Base-by-base conservation (phyloP, 2,888 invertebrate genomes). In the Heliconius hortense region DNA sequence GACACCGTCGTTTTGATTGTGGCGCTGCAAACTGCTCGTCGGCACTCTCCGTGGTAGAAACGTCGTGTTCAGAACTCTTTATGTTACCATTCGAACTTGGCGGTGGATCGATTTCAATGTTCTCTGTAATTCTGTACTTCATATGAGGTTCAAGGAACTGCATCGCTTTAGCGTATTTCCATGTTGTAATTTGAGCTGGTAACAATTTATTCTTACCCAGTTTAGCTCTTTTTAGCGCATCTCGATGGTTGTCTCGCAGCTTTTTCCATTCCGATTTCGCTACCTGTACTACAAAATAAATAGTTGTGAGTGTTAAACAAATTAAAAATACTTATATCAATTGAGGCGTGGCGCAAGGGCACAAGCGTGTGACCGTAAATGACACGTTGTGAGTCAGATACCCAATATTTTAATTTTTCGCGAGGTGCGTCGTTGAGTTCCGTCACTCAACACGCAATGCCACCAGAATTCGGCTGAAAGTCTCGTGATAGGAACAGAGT, bases 101-200 rank as follows among this genome's bases (percentile, higher is more conserved):
- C 3, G 85, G 81, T 2, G 87, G 85, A 11, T 92, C 90, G 82
- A 89, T 87, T 79, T 93, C 92, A 74, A 92, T 92, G 75, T 90
- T 88, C 79, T 93, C 93, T 39, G 93, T 92, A 60, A 93, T 91
- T 28, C 93, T 87, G 79, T 93, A 92, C 78, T 93, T 93, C 92
- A 93, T 93, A 76, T 91, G 90, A 0, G 93, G 93, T 76, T 93
- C 93, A 0, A 93, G 84, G 77, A 93, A 93, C 80, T 93, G 92
- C 93, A 93, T 93, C 0, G 88, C 88, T 80, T 92, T 93, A 18
- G 92, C 93, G 76, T 93, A 93, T 79, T 93, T 93, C 93, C 93
- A 93, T 13, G 92, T 93, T 2, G 93, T 93, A 43, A 93, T 90
- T 80, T 92, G 92, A 35, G 93, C 92, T 0, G 93, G 93, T 60